Evolutionary conservation across 2,888 invertebrate genomes (phyloP), one percentile per base, ranked within the genome.

Genomic region (Chloromyia formosa): DNA sequence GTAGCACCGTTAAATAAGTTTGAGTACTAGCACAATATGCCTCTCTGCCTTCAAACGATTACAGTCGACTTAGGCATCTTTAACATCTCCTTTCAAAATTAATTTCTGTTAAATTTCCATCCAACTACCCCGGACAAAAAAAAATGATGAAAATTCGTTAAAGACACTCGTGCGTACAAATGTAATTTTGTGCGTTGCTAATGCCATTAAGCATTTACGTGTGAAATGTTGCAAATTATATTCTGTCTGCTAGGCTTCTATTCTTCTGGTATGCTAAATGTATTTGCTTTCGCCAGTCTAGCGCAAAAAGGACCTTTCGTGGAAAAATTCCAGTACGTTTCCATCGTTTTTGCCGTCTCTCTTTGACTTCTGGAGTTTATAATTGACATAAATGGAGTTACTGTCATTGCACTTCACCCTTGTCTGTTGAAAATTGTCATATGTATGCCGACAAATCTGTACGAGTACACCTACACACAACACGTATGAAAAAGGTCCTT

Each of bases 381-480:
- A 62, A 62, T 62, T 62, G 35, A 62, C 62, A 62, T 40, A 40
- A 62, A 62, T 62, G 27, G 62, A 12, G 40, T 62, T 40, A 62
- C 62, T 18, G 27, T 18, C 23, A 10, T 40, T 40, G 10, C 18
- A 35, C 40, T 40, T 16, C 40, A 23, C 16, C 40, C 40, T 35
- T 40, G 16, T 12, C 10, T n/a, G 16, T 49, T 12, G 42, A 42
- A 42, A 12, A 42, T n/a, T n/a, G n/a, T n/a, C n/a, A 42, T 9
- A 42, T 42, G 42, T 42, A 5, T 5, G 5, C 42, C 42, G 42
- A 5, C 12, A 9, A 9, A 12, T 12, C 49, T 49, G 10, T 49
- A 12, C 10, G 12, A n/a, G 16, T n/a, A 49, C 16, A 42, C 7
- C 42, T 42, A 12, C 42, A 49, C 16, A 12, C 49, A 49, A 49